phyloP scores from a whole-genome alignment of 2,797 vertebrate species.

The Pipistrellus nathusii region DNA sequence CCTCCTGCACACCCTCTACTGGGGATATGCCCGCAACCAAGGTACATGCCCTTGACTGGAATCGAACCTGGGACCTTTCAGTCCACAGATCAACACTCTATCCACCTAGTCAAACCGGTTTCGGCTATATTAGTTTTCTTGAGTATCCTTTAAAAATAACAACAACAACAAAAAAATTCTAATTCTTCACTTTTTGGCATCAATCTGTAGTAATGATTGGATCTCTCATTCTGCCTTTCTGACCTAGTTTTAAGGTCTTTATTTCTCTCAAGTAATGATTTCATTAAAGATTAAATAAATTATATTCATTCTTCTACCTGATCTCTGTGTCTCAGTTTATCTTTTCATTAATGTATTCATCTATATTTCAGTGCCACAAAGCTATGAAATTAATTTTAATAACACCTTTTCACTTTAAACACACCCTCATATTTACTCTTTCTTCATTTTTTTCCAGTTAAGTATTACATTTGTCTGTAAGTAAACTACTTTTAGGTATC shows the following conservation, averaged over 20 bases:
- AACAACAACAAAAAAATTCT: not conserved
- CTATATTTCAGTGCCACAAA: not conserved
- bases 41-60: no score
- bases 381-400: not conserved
- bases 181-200: not conserved
- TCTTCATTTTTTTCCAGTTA: not conserved
- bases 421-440: not conserved
- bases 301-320: not conserved
- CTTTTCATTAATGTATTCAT: not conserved
- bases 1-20: no score
- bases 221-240: constrained; percentile 15
- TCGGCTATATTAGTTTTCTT: not conserved
- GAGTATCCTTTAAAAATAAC: not conserved
- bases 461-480: not conserved
- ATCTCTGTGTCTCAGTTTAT: not conserved
- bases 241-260: not conserved
- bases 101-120: no score
- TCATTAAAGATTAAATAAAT: not conserved
- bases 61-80: no score
- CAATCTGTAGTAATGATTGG: not conserved
- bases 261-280: not conserved
- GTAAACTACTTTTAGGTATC: not conserved
- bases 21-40: no score
- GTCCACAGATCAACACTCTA: no score
- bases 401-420: not conserved